Base-by-base conservation (phyloP, 2,888 invertebrate species). In the Limnephilus marmoratus region DNA sequence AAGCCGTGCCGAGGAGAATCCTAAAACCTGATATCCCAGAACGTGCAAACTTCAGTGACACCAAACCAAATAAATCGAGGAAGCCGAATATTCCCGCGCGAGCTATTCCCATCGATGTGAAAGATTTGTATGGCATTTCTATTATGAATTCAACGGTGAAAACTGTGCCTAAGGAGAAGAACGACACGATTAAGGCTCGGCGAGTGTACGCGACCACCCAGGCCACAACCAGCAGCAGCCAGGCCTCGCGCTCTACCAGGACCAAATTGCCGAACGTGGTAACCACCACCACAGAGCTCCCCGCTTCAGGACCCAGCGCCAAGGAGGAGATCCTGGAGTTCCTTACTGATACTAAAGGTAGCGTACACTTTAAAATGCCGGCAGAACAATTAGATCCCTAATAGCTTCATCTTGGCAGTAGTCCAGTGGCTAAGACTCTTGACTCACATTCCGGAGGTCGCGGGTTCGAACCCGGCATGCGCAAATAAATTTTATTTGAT, bases 281-380 rank as follows among this genome's bases (percentile, higher is more conserved):
- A 11, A 89, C 41, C 24, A 92, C 92, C 13, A 88, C 85, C 13
- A 90, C 85, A 18, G 34, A 45, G 87, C 53, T 12, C 31, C 91
- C 91, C 12, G 29, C 90, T 13, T 94, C 94, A 94, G 94, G 94
- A 2, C 94, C 96, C 93, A 96, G 96, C 80, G 97, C 97, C 2
- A 96, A 96, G 94, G 95, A 97, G 91, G 97, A 97, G 95, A 96
- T 97, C 87, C 96, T 97, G 94, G 97, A 97, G 95, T 96, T 97
- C 68, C 95, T 97, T 31, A 97, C 97, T 94, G 97, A 97, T 94
- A 96, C 96, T 15, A 95, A 95, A 90, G 96, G 96, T 95, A 95
- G 95, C n/a, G 0, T 9, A 24, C 24, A 0, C 24, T 7, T 45
- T 31, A 85, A 82, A 68, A 68, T 68, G 68, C n/a, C 9, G 9